Percentiles rank a stretch among this genome's conserved stretches.
These are phyloP conservation scores for Ellobium chinense DNA, from an alignment of 2,888 invertebrate genomes.

Conservation along the genomic window DNA sequence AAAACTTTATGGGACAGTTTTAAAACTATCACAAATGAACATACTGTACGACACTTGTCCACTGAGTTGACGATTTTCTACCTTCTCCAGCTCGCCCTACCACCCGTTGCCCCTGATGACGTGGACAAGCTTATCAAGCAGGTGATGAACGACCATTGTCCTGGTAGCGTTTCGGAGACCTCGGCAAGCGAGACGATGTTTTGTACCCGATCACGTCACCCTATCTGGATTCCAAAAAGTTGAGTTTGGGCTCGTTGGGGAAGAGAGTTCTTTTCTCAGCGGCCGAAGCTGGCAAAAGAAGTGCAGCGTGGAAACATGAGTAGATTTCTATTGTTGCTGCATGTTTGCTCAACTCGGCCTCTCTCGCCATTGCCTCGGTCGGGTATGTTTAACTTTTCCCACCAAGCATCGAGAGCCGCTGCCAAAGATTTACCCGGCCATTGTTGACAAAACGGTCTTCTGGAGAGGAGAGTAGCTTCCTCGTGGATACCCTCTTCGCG, in stretches of 20 bases:
- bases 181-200: neutral
- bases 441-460: slow-evolving; percentile 35
- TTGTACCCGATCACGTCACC: slow-evolving; percentile 3
- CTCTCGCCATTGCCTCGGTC: neutral
- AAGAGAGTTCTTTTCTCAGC: slow-evolving; percentile 12
- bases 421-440: slow-evolving; percentile 17
- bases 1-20: too few species aligned
- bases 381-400: slow-evolving; percentile 28
- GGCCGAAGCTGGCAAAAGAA: neutral
- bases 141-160: slow-evolving; percentile 12
- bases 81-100: too few species aligned
- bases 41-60: too few species aligned
- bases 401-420: neutral
- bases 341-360: slow-evolving; percentile 19
- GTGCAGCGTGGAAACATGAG: slow-evolving; percentile 23
- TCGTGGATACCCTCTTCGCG: neutral
- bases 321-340: slow-evolving; percentile 7
- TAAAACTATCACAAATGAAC: too few species aligned
- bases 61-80: too few species aligned
- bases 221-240: slow-evolving; percentile 28
- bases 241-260: slow-evolving; percentile 16
- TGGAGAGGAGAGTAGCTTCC: neutral
- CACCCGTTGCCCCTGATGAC: too few species aligned
- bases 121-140: slow-evolving; percentile 18
- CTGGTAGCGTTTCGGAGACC: neutral